Base-by-base conservation (phyloP, 2,888 invertebrate genomes). In the Chymomyza procnemis region DNA sequence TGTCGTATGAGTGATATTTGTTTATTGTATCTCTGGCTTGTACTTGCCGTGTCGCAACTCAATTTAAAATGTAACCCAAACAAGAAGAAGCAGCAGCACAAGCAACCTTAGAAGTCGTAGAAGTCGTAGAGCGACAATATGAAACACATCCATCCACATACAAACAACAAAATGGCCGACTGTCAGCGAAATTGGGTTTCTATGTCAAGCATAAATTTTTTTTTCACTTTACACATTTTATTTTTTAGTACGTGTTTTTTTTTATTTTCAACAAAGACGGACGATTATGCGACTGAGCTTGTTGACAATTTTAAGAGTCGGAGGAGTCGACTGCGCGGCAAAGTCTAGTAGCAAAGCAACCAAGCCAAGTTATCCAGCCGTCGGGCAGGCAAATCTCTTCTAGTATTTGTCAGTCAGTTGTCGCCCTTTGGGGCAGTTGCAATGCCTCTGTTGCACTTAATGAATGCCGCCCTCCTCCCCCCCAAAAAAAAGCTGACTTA, bases 161-260 rank as follows among this genome's bases (percentile, higher is more conserved):
- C n/a, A n/a, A n/a, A 84, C 82, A 30, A 73, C 74, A 74, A 74
- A 74, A 75, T 75, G 71, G 74, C 76, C 74, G 77, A 71, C 76
- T 74, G 86, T 70, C 73, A 79, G 81, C 66, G 64, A 86, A 82
- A 81, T 82, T 85, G 87, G 85, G 82, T 87, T 83, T 83, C 87
- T 86, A 78, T 83, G 82, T 83, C 87, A 83, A 87, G 87, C 85
- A 83, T 85, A 85, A 85, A 85, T 87, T 81, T 76, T 56, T 76
- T 56, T 30, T 56, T 55, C 16, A 26, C 56, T 50, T 63, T 74
- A 47, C 54, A 47, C 58, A 59, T 59, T 8, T 54, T 65, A 4
- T 26, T 26, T 26, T 26, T 2, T 5, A 26, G 26, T 26, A 26
- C 26, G 5, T 26, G 1, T 26, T 26, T 26, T 26, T 26, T 19